Evolutionary conservation across 2,797 vertebrate species (phyloP), one percentile per base, ranked within the genome.

Genomic region (Lacerta bilineata): DNA sequence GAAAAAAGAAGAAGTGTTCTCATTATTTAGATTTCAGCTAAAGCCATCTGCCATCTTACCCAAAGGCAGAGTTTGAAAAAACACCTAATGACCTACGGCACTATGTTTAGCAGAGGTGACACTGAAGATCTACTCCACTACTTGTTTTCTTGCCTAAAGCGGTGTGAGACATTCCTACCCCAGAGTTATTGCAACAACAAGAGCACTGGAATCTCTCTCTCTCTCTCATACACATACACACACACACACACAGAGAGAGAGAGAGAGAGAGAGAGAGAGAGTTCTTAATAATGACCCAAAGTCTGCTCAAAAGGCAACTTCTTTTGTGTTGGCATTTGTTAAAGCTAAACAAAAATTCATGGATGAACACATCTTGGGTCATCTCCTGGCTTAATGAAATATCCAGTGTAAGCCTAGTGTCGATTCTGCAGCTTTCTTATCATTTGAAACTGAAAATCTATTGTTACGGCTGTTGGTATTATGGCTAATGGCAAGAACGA

Each of bases 281-380:
- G 11, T 9, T 20, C 9, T 39, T 66, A 43, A 64, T 87, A 87
- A 75, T 36, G 72, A 33, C 25, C 59, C 55, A 43, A 25, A 64
- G 18, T 66, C 75, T 81, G 29, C 82, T 87, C 13, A 75, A 66
- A 46, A 75, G 10, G 2, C 29, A 50, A 46, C 20, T 74, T 18
- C 23, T 27, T 75, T 74, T 72, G n/a, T 61, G 20, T 18, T 59
- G 50, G 17, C 20, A 41, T 36, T 41, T 66, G 25, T 41, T 29
- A 68, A 82, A n/a, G 15, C n/a, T 84, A 83, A 83, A 83, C 64
- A 83, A 69, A 83, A 25, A 7, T 84, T 59, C 39, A 74, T 61
- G 50, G 46, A 75, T 9, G 33, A 84, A 75, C 50, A 55, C 55
- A 50, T 39, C 11, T 74, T 75, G 33, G 46, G 74, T 61, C 27